Percentiles rank a stretch among this genome's conserved stretches.
These are phyloP conservation scores for Hypena proboscidalis DNA, from an alignment of 2,888 invertebrate species.

Conservation along the genomic window DNA sequence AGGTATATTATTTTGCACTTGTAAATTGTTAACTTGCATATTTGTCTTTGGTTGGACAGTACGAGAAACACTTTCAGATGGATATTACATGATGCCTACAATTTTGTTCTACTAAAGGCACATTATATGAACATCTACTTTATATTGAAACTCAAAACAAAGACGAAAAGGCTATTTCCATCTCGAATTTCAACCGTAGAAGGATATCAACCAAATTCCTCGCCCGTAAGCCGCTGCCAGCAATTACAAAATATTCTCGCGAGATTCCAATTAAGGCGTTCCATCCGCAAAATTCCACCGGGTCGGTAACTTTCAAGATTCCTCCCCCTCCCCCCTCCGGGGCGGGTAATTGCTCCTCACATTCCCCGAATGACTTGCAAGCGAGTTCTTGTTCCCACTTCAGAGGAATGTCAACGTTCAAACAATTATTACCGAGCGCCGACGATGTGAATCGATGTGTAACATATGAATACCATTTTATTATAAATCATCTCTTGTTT, in stretches of 20 bases:
- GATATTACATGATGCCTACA: too few species aligned
- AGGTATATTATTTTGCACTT: too few species aligned
- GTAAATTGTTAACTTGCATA: too few species aligned
- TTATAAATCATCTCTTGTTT: slow-evolving; percentile 5
- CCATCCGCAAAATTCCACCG: slow-evolving; percentile 80
- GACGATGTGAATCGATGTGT: slow-evolving; percentile 25
- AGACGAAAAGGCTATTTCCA: slow-evolving; percentile 18
- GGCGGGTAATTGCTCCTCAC: slow-evolving; percentile 58
- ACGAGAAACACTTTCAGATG: too few species aligned
- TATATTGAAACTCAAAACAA: slow-evolving; percentile 21
- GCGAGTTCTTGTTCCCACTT: slow-evolving; percentile 56
- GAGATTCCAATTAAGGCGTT: slow-evolving; percentile 82
- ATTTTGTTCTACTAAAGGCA: too few species aligned
- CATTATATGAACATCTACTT: too few species aligned
- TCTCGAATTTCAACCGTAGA: slow-evolving; percentile 31
- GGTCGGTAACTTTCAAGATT: slow-evolving; percentile 73
- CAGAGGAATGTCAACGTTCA: slow-evolving; percentile 41
- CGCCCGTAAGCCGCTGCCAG: slow-evolving; percentile 46
- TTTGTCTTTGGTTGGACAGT: too few species aligned
- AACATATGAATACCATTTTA: slow-evolving; percentile 24
- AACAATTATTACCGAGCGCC: slow-evolving; percentile 37
- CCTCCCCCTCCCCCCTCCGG: slow-evolving; percentile 47
- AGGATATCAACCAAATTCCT: slow-evolving; percentile 42
- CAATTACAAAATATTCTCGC: slow-evolving; percentile 81
- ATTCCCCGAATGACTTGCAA: slow-evolving; percentile 73